These are phyloP conservation scores for Cardinalis cardinalis DNA, from an alignment of 2,113 vertebrate species.

Conservation along the genomic window DNA sequence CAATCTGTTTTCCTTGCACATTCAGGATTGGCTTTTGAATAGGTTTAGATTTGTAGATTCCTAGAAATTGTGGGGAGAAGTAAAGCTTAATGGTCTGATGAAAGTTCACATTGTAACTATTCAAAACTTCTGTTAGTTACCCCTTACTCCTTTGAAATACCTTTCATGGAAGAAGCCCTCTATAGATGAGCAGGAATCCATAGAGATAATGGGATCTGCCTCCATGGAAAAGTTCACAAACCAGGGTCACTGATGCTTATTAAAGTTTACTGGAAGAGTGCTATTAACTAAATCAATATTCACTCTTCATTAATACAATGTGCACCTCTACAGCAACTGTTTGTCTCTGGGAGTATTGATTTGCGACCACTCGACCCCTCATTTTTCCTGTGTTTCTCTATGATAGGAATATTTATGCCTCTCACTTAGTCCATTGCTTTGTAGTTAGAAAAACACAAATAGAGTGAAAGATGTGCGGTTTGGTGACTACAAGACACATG, in stretches of 20 bases:
- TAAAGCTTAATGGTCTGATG: background rate
- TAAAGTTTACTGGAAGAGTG: conserved; percentile 11
- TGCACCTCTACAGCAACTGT: background rate
- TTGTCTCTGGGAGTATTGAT: conserved; percentile 12
- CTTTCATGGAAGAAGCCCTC: background rate
- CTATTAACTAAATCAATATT: conserved; percentile 41
- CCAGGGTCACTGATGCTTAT: background rate
- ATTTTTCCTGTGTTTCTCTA: background rate
- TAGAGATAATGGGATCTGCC: background rate
- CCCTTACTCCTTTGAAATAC: background rate
- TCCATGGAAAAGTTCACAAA: background rate
- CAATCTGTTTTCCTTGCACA: background rate
- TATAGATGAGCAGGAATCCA: background rate
- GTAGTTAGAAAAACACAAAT: background rate
- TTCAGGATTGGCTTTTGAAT: background rate
- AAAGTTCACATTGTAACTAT: background rate
- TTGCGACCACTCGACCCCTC: background rate
- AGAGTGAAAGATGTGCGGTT: background rate
- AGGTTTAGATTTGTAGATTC: background rate
- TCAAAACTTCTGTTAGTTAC: background rate
- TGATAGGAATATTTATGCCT: background rate
- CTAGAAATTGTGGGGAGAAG: background rate
- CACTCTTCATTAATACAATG: conserved; percentile 4
- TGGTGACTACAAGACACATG: background rate
- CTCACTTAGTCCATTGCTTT: background rate